Evolutionary conservation across 2,888 invertebrate species (phyloP).

Genomic region (Elysia crispata): DNA sequence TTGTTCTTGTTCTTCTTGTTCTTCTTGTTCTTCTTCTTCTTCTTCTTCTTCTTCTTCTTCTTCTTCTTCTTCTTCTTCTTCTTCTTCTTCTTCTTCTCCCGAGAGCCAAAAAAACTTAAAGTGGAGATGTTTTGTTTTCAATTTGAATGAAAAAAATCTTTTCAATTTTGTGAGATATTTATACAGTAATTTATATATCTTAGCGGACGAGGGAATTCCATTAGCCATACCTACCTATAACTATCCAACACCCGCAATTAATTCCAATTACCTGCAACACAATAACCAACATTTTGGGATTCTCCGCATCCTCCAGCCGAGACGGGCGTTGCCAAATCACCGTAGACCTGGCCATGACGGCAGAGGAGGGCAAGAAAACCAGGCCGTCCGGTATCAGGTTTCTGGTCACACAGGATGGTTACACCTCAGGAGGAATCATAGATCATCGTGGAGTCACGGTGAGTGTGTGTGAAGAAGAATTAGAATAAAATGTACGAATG

Average conservation of each 20-base stretch:
- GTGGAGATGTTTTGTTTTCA: no score
- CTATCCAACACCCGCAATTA: no score
- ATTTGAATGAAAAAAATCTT: no score
- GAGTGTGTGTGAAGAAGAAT: no score
- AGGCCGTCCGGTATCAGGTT: constrained; percentile 14
- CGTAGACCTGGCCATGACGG: constrained; percentile 29
- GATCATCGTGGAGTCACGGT: constrained; percentile 26
- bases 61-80: constrained; percentile 24
- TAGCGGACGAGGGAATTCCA: no score
- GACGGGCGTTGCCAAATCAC: constrained; percentile 26
- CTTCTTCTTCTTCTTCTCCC: constrained; percentile 21
- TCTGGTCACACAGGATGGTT: constrained; percentile 6
- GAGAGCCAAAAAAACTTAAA: no score
- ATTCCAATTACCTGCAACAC: no score
- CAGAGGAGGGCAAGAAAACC: background rate
- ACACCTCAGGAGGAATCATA: background rate
- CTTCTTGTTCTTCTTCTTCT: constrained; percentile 16
- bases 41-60: constrained; percentile 4
- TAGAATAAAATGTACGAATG: no score
- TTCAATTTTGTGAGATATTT: no score
- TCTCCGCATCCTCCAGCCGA: background rate
- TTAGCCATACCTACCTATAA: no score
- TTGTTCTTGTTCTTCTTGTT: constrained; percentile 27
- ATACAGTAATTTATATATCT: no score
- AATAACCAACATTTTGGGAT: no score